phyloP scores from a whole-genome alignment of 2,797 vertebrate genomes.

The Podarcis lilfordi region DNA sequence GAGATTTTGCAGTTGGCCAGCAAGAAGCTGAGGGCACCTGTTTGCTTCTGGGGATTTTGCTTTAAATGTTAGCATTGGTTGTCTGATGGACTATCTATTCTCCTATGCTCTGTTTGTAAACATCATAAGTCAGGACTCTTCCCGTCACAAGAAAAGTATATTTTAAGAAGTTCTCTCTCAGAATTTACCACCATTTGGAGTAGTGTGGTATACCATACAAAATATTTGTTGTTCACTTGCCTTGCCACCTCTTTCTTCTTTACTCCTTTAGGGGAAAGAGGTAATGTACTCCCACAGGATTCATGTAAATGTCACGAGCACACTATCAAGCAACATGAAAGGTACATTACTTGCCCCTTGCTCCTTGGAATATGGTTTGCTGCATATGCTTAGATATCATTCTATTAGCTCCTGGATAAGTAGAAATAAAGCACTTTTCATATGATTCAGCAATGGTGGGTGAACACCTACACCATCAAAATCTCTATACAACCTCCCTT shows the following conservation, averaged over 20 bases:
- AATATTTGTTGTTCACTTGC: neutral
- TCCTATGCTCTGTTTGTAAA: neutral
- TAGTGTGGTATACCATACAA: neutral
- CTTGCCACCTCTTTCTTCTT: neutral
- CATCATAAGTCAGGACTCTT: neutral
- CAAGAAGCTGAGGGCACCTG: neutral
- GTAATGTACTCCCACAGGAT: slow-evolving; percentile 10
- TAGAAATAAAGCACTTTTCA: slow-evolving; percentile 1
- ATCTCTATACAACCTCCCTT: neutral
- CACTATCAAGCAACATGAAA: neutral
- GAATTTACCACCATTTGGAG: neutral
- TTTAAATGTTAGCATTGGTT: neutral
- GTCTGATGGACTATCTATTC: neutral
- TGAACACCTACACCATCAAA: neutral
- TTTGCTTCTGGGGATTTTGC: neutral
- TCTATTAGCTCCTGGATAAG: neutral
- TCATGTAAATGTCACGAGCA: neutral
- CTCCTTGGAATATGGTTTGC: neutral
- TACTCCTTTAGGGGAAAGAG: neutral
- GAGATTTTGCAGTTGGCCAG: neutral
- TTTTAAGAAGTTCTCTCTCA: neutral
- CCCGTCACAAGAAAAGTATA: neutral
- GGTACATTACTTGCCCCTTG: slow-evolving; percentile 4
- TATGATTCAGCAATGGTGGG: slow-evolving; percentile 7
- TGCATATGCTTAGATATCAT: neutral